A percentile compares a stretch with the other conserved stretches of the same genome.
Evolutionary conservation across 1,140 invertebrate genomes (phyloP).

Genomic region (Bombus sibiricus): DNA sequence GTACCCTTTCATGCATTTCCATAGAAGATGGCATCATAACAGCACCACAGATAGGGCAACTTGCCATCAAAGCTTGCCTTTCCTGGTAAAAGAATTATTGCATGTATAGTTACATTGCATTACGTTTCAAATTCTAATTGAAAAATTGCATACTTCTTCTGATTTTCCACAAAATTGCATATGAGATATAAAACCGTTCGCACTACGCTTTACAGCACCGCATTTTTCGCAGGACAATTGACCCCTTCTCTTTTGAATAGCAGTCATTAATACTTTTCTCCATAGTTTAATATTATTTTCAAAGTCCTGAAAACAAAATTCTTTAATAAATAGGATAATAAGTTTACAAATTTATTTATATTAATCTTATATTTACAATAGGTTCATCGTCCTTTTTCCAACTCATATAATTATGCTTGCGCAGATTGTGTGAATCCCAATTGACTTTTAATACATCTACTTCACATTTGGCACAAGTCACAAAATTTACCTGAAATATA

Average conservation of each 20-base stretch:
- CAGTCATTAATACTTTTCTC: conserved; percentile 65
- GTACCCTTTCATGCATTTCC: conserved; percentile 81
- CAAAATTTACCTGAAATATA: conserved; percentile 33
- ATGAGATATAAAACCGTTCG: conserved; percentile 86
- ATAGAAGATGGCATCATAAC: conserved; percentile 85
- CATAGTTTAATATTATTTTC: conserved; percentile 76
- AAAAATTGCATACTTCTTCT: conserved; percentile 78
- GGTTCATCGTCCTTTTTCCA: conserved; percentile 79
- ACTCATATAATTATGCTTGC: conserved; percentile 81
- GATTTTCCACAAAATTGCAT: conserved; percentile 85
- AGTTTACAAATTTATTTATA: conserved; percentile 17
- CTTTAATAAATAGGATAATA: conserved; percentile 35
- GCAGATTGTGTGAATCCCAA: conserved; percentile 81
- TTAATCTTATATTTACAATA: conserved; percentile 69
- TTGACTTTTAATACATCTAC: conserved; percentile 67
- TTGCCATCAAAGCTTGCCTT: conserved; percentile 79
- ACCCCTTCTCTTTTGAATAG: conserved; percentile 76
- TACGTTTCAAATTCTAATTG: neutral
- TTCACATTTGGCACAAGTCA: conserved; percentile 74
- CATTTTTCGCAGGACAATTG: conserved; percentile 85
- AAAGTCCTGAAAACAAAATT: conserved; percentile 75
- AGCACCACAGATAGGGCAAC: conserved; percentile 83
- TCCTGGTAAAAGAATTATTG: conserved; percentile 77
- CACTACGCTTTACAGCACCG: conserved; percentile 82
- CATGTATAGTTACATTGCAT: neutral